Conservation (phyloP, 2,888 invertebrate genomes). For the Bedellia somnulentella region DNA sequence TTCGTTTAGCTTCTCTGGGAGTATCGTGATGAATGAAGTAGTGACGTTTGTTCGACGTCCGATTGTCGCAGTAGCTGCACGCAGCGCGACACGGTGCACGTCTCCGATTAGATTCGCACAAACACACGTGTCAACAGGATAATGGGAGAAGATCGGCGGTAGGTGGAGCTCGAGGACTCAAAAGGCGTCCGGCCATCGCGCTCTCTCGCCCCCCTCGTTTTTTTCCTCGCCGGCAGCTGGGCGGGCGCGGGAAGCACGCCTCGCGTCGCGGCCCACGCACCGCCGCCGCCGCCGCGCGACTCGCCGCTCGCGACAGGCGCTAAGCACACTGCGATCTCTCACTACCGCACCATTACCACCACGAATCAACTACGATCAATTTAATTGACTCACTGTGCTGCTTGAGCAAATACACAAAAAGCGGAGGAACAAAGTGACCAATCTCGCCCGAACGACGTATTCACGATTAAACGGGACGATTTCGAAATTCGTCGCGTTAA, state of each 20-base stretch:
- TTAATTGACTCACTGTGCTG: constrained; percentile 6
- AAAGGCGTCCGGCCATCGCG: constrained; percentile 19
- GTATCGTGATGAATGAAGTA: too few relatives aligned
- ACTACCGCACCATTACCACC: constrained; percentile 4
- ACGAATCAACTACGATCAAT: constrained; percentile 5
- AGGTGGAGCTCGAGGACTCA: constrained; percentile 35
- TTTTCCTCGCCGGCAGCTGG: constrained; percentile 48
- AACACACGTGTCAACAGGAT: constrained; percentile 53
- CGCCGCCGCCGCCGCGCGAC: constrained; percentile 21
- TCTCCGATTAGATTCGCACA: constrained; percentile 6
- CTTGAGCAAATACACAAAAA: constrained; percentile 20
- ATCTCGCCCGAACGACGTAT: constrained; percentile 10
- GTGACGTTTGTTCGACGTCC: constrained; percentile 1
- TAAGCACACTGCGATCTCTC: constrained; percentile 26
- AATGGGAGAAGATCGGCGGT: constrained; percentile 31
- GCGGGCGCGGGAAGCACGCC: constrained; percentile 52
- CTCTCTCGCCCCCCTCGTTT: constrained; percentile 43
- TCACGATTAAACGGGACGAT: constrained; percentile 6
- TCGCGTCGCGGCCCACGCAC: constrained; percentile 13
- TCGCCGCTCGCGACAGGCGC: constrained; percentile 16
- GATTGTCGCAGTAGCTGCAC: background rate
- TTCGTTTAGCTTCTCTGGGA: too few relatives aligned
- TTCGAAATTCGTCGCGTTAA: constrained; percentile 9
- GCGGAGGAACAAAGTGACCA: constrained; percentile 15
- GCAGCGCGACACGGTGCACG: constrained; percentile 1